Evolutionary conservation across 35 echinoderm and acorn worm genomes (phyloP), one percentile per base, ranked within the genome.

Genomic region (Lytechinus pictus): DNA sequence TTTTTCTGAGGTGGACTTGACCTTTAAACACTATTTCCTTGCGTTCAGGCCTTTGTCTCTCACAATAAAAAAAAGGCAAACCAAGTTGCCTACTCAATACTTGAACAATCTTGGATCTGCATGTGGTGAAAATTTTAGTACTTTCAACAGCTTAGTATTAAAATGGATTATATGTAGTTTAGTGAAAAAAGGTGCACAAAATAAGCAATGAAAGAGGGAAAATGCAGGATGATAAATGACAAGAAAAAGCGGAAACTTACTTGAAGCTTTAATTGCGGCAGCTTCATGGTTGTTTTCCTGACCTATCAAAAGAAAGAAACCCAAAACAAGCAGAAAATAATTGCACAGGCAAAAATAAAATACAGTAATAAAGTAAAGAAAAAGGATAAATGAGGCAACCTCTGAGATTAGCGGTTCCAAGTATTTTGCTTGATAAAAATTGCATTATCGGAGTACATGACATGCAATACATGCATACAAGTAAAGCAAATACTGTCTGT

Each of bases 301-400:
- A 79, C 66, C 66, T 79, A 79, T 24, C 13, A 16, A 13, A 79
- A 79, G 21, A 13, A 79, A 79, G 66, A 79, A n/a, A 79, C 66
- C 66, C 66, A 79, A 79, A 79, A 79, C 66, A 79, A 79, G 66
- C 66, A 79, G 66, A 79, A 79, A 79, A 79, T 79, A 79, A 79
- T 79, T 79, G 66, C 66, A 79, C 66, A 79, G 66, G 66, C 66
- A 79, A 79, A 79, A 79, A 24, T 24, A 79, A 79, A 79, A 79
- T n/a, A 79, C 19, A 58, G 9, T 79, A 79, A 79, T 24, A 24
- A 79, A 79, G 19, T 4, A 6, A 79, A 79, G 61, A 19, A 79
- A 79, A 79, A 79, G 6, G 4, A 79, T 24, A 79, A 16, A 79
- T 24, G 16, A 24, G 21, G 66, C 14, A 19, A 79, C 12, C 6